Percentiles rank a stretch among this genome's conserved stretches.
These are phyloP conservation scores for Caenorhabditis angaria DNA, from an alignment of 2,888 invertebrate species.

Conservation along the genomic window DNA sequence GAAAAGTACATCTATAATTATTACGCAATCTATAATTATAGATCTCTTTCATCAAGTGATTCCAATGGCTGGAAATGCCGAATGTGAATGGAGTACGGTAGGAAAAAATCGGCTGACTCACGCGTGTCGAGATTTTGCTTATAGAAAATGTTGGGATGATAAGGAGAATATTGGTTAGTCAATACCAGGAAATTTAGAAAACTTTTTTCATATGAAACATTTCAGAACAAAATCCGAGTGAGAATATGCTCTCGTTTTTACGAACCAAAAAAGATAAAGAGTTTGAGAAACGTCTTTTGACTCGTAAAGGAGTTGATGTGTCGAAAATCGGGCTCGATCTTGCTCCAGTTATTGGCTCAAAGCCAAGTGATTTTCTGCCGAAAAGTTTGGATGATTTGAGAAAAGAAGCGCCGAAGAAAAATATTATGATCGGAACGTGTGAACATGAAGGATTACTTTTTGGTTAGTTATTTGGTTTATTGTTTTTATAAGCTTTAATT, in stretches of 20 bases:
- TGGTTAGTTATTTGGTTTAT: constrained; percentile 34
- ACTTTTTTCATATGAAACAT: not conserved
- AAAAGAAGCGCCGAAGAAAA: constrained; percentile 59
- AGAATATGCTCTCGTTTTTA: constrained; percentile 50
- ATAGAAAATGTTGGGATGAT: constrained; percentile 53
- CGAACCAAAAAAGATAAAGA: constrained; percentile 50
- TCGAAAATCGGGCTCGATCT: constrained; percentile 58
- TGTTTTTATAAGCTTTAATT: no score
- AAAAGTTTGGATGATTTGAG: constrained; percentile 54
- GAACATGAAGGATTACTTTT: constrained; percentile 59
- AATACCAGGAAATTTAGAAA: not conserved
- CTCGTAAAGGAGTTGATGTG: constrained; percentile 57
- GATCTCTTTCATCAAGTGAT: constrained; percentile 65
- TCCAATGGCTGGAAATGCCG: constrained; percentile 63
- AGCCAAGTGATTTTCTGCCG: constrained; percentile 57
- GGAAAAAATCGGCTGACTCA: constrained; percentile 41
- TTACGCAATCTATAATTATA: constrained; percentile 19
- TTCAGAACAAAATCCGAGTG: constrained; percentile 43
- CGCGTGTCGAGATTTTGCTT: constrained; percentile 52
- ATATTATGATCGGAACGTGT: constrained; percentile 59
- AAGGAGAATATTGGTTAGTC: constrained; percentile 30
- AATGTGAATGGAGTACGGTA: constrained; percentile 61
- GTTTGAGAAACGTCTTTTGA: constrained; percentile 53
- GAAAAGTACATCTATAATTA: no score
- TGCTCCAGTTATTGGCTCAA: constrained; percentile 51